Evolutionary conservation across 2,797 vertebrate species (phyloP).

Genomic region (Scolopax rusticola): DNA sequence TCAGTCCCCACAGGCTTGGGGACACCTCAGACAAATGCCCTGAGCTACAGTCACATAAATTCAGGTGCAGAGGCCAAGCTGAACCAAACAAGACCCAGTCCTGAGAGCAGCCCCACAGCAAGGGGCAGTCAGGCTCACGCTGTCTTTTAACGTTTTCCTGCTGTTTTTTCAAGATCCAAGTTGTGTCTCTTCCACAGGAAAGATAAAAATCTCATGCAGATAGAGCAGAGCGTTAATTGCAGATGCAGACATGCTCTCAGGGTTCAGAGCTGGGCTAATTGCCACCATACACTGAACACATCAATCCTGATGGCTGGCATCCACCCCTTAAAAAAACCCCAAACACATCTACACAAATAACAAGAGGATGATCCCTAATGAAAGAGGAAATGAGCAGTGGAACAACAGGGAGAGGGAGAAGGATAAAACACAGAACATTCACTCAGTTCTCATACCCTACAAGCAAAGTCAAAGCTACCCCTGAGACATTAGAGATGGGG

Average conservation of each 20-base stretch:
- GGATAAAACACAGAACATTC: neutral
- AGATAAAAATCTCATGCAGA: neutral
- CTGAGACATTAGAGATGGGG: neutral
- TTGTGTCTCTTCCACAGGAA: neutral
- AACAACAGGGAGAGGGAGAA: neutral
- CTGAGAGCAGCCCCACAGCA: neutral
- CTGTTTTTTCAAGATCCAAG: neutral
- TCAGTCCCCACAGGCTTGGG: neutral
- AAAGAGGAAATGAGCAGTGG: neutral
- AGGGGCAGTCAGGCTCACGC: neutral
- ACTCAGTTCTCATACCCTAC: neutral
- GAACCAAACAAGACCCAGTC: neutral
- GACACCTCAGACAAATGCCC: neutral
- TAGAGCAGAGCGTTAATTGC: slow-evolving; percentile 1
- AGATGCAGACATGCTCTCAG: neutral
- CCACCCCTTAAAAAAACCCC: neutral
- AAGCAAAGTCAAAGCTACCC: neutral
- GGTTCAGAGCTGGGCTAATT: slow-evolving; percentile 52
- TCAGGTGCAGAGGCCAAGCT: neutral
- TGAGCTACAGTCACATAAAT: neutral
- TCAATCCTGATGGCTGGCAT: neutral
- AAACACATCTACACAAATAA: neutral
- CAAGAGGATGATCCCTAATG: neutral
- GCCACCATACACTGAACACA: neutral
- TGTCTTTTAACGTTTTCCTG: neutral